Percentiles rank a stretch among this genome's conserved stretches.
Conservation (phyloP, 2,113 vertebrate species). For the Saccopteryx leptura region DNA sequence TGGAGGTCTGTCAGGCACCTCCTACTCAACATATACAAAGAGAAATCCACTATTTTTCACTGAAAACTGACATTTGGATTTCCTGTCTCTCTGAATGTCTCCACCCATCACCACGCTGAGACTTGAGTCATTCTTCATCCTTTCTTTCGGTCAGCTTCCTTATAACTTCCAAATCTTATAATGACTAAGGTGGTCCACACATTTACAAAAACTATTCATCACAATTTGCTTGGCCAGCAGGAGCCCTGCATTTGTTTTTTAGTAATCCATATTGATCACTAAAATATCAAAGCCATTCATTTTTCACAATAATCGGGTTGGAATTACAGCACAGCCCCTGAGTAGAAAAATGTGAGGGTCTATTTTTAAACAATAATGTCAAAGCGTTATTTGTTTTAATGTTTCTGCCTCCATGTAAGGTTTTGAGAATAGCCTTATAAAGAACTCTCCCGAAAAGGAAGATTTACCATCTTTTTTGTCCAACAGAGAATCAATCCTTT, state of each 20-base stretch:
- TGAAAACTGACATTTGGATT: slow-evolving; percentile 57
- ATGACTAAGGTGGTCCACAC: not conserved
- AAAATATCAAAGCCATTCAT: slow-evolving; percentile 51
- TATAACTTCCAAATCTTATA: not conserved
- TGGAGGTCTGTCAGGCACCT: not conserved
- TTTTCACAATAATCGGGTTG: not conserved
- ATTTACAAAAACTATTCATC: not conserved
- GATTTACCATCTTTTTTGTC: not conserved
- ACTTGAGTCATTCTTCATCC: not conserved
- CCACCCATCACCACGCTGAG: not conserved
- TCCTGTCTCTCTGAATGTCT: not conserved
- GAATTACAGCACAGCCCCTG: not conserved
- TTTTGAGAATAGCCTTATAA: slow-evolving; percentile 11
- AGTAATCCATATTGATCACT: slow-evolving; percentile 4
- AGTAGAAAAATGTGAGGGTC: not conserved
- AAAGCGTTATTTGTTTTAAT: not conserved
- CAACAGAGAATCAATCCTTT: not conserved
- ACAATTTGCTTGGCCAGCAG: not conserved
- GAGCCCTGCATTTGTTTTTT: not conserved
- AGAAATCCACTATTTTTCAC: slow-evolving; percentile 36
- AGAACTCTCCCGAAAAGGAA: not conserved
- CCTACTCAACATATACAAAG: slow-evolving; percentile 33
- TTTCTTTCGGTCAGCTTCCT: not conserved
- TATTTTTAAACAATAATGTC: not conserved
- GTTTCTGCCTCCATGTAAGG: not conserved